phyloP scores from a whole-genome alignment of 2,113 vertebrate species.

The Nipponia nippon region DNA sequence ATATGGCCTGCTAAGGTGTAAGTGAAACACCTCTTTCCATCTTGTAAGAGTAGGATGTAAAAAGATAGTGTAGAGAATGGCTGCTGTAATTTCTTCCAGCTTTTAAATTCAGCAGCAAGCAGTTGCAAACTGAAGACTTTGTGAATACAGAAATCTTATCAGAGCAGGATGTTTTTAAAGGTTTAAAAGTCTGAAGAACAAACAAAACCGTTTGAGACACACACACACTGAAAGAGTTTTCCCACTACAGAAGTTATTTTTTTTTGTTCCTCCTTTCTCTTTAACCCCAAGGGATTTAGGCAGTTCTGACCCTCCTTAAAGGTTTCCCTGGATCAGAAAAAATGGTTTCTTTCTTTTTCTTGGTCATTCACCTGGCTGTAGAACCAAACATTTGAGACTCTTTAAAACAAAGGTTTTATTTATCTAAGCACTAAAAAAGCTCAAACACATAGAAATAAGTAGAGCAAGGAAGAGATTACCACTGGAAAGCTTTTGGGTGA shows the following conservation, averaged over 20 bases:
- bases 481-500: background rate
- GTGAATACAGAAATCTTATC: background rate
- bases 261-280: background rate
- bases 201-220: background rate
- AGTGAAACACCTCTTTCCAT: background rate
- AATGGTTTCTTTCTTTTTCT: background rate
- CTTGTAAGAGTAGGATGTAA: background rate
- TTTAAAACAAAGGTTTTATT: background rate
- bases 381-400: background rate
- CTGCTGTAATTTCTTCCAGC: background rate
- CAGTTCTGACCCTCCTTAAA: background rate
- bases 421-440: background rate
- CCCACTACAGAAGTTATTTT: background rate
- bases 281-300: background rate
- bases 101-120: background rate
- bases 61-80: background rate
- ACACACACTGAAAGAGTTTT: background rate
- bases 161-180: background rate
- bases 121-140: background rate
- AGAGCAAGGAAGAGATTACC: background rate
- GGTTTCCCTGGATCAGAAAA: background rate
- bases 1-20: background rate
- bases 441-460: background rate
- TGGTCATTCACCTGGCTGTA: background rate
- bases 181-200: background rate